phyloP scores from a whole-genome alignment of 2,113 vertebrate species.

The Heterocephalus glaber region DNA sequence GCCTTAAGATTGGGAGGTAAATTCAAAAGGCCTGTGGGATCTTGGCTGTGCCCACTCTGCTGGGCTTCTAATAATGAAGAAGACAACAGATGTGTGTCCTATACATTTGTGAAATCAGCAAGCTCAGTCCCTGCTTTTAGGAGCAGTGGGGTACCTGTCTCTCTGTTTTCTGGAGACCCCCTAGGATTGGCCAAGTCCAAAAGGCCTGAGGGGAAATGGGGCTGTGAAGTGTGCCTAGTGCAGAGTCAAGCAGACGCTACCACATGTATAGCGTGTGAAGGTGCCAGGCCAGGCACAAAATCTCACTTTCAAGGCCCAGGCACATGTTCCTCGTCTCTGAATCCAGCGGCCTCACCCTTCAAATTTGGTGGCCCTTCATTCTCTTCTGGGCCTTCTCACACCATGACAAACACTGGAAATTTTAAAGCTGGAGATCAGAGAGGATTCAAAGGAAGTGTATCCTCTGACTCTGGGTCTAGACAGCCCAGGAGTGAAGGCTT shows the following conservation, averaged over 20 bases:
- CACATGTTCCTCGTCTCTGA: slow-evolving; percentile 79
- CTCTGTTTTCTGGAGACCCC: slow-evolving; percentile 81
- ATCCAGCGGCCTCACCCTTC: slow-evolving; percentile 82
- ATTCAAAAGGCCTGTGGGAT: slow-evolving; percentile 93
- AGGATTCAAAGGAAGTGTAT: slow-evolving; percentile 85
- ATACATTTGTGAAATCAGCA: slow-evolving; percentile 89
- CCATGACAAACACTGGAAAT: slow-evolving; percentile 80
- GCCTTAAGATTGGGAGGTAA: slow-evolving; percentile 91
- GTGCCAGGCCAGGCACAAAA: slow-evolving; percentile 86
- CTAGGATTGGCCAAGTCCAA: slow-evolving; percentile 87
- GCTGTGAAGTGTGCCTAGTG: slow-evolving; percentile 85
- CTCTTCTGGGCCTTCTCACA: slow-evolving; percentile 83
- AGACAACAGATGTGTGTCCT: slow-evolving; percentile 91
- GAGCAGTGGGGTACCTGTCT: slow-evolving; percentile 75
- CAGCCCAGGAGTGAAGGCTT: slow-evolving; percentile 80
- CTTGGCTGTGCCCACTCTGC: slow-evolving; percentile 94
- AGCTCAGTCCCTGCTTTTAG: slow-evolving; percentile 80
- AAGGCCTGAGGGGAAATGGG: slow-evolving; percentile 87
- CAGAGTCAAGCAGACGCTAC: slow-evolving; percentile 84
- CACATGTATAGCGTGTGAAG: slow-evolving; percentile 83
- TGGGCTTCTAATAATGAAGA: slow-evolving; percentile 91
- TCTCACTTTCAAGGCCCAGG: slow-evolving; percentile 87
- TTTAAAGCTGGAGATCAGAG: slow-evolving; percentile 90
- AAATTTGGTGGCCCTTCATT: slow-evolving; percentile 86
- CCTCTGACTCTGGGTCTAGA: slow-evolving; percentile 81